Evolutionary conservation across 2,888 invertebrate species (phyloP), one percentile per base, ranked within the genome.

Genomic region (Euplexia lucipara): DNA sequence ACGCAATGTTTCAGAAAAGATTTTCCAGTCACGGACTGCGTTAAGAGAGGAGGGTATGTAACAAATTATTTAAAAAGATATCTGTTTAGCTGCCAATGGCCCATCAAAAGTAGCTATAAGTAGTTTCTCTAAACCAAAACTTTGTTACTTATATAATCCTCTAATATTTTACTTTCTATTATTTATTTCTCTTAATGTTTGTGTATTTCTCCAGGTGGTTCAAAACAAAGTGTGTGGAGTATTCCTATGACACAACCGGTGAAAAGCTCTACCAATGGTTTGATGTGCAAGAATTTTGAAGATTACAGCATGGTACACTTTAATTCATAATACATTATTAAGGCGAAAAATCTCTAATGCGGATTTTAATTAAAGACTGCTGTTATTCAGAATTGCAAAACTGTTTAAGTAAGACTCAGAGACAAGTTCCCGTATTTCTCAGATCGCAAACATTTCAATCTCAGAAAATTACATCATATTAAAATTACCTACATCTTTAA

Each of bases 1-100:
- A 96, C 96, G 0, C 88, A 96, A 82, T 97, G 97, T 88, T 97
- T 93, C 84, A 94, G 94, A 64, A 75, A 95, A 30, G 96, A 96
- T 70, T 96, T 96, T 81, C 96, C 96, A 0, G 90, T 96, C 30
- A 86, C 85, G 0, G 90, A 89, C 2, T 97, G 97, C 83, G 85
- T 86, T 35, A 91, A 88, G 77, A 91, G 88, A 70, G 92, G 96
- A 86, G 95, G 95, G 97, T 96, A 86, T 88, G 95, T 87, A 18
- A 35, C 9, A 37, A 2, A 0, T 30, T 5, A 37, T 20, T 41
- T 4, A 8, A 7, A 26, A 12, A 54, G 3, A 14, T 39, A 26
- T 16, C 18, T 56, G 26, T 26, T 26, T 26, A 26, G 26, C 26
- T 26, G 26, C 26, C 26, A 26, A 3, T 26, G 5, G 26, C 8